These are phyloP conservation scores for Florisuga fusca DNA, from an alignment of 2,797 vertebrate genomes.

Conservation along the genomic window DNA sequence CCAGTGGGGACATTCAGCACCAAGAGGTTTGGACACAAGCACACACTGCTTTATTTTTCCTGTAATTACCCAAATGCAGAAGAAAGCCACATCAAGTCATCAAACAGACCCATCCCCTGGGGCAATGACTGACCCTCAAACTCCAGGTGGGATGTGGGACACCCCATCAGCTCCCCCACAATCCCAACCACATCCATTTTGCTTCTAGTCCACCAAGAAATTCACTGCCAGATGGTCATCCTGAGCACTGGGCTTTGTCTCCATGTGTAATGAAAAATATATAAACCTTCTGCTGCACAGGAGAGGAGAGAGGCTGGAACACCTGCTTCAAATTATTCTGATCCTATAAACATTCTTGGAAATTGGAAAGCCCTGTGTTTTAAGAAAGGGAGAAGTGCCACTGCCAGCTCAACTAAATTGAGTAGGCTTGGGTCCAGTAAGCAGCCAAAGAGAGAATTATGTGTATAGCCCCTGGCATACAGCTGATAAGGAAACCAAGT, in stretches of 20 bases:
- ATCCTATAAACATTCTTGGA: conserved; percentile 73
- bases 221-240: conserved; percentile 76
- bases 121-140: background rate
- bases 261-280: conserved; percentile 75
- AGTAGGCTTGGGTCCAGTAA: conserved; percentile 70
- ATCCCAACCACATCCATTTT: conserved; percentile 15
- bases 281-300: conserved; percentile 80
- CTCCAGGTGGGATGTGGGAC: background rate
- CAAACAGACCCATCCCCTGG: background rate
- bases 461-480: conserved; percentile 40
- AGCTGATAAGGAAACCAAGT: conserved; percentile 53
- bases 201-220: conserved; percentile 40
- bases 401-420: conserved; percentile 65
- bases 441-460: conserved; percentile 56
- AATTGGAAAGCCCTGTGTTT: conserved; percentile 70
- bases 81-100: background rate
- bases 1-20: background rate
- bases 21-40: background rate
- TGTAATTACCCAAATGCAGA: background rate
- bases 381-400: conserved; percentile 70
- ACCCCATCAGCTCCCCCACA: background rate
- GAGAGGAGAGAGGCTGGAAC: conserved; percentile 67
- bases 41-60: background rate
- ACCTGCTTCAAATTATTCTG: conserved; percentile 80
- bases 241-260: conserved; percentile 57